phyloP scores from a whole-genome alignment of 2,797 vertebrate genomes.

The Phoeniculus purpureus region DNA sequence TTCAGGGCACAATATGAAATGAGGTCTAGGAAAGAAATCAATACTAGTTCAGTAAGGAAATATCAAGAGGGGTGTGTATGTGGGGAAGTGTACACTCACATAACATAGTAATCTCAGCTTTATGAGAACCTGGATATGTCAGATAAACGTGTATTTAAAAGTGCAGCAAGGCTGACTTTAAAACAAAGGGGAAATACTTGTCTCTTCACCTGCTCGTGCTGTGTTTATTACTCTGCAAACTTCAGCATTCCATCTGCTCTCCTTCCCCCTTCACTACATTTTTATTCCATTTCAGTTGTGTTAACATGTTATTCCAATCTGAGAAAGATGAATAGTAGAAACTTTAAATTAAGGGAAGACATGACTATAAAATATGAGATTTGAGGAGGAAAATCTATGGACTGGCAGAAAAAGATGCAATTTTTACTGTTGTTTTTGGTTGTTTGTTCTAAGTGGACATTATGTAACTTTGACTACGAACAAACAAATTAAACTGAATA shows the following conservation, averaged over 20 bases:
- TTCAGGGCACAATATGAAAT: constrained; percentile 75
- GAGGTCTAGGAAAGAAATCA: constrained; percentile 71
- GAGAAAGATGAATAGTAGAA: background rate
- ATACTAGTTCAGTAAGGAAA: constrained; percentile 57
- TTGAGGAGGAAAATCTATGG: background rate
- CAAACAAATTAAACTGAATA: background rate
- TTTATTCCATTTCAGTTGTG: background rate
- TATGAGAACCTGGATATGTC: background rate
- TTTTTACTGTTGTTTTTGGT: background rate
- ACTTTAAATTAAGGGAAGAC: background rate
- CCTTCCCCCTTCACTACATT: accelerated
- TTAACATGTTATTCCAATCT: background rate
- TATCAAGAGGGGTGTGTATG: background rate
- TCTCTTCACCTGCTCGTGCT: background rate
- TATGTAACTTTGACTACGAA: background rate
- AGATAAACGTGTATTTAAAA: background rate
- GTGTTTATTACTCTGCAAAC: background rate
- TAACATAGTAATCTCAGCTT: background rate
- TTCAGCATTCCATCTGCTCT: background rate
- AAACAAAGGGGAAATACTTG: background rate
- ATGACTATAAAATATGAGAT: background rate
- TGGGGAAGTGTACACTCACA: background rate
- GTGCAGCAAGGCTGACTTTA: background rate
- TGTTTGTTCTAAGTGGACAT: background rate
- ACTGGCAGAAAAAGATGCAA: background rate